Percentiles rank a stretch among this genome's conserved stretches.
Conservation (phyloP, 2,888 invertebrate species). For the Sclerodermus sp. region DNA sequence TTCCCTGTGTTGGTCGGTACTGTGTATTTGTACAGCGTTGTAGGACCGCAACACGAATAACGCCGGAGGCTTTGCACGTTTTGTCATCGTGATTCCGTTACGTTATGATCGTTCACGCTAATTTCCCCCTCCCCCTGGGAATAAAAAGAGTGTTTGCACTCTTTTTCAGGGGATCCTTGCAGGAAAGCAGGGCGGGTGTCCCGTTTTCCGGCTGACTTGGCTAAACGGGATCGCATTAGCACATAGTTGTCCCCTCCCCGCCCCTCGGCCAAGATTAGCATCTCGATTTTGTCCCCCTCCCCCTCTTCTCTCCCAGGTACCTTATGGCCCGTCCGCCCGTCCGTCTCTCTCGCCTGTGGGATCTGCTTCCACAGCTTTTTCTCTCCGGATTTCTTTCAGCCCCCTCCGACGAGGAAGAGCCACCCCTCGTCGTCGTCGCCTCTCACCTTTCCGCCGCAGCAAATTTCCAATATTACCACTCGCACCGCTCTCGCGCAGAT, state of each 20-base stretch:
- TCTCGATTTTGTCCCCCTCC: slow-evolving; percentile 42
- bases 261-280: slow-evolving; percentile 49
- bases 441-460: too few species aligned
- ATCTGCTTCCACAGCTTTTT: background rate
- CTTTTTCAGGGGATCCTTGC: background rate
- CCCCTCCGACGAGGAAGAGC: too few species aligned
- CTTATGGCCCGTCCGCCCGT: background rate
- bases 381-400: too few species aligned
- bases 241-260: slow-evolving; percentile 42
- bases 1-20: too few species aligned
- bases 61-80: slow-evolving; percentile 20
- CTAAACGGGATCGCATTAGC: slow-evolving; percentile 57
- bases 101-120: slow-evolving; percentile 36
- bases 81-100: slow-evolving; percentile 42
- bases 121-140: background rate
- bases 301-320: background rate
- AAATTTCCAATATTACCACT: too few species aligned
- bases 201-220: slow-evolving; percentile 57
- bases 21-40: too few species aligned
- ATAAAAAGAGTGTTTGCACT: slow-evolving; percentile 6
- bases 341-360: background rate
- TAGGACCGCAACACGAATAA: too few species aligned
- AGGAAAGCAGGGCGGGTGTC: slow-evolving; percentile 47
- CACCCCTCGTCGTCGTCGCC: too few species aligned
- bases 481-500: too few species aligned